Conservation (phyloP, 2,113 vertebrate genomes). For the Engystomops pustulosus region DNA sequence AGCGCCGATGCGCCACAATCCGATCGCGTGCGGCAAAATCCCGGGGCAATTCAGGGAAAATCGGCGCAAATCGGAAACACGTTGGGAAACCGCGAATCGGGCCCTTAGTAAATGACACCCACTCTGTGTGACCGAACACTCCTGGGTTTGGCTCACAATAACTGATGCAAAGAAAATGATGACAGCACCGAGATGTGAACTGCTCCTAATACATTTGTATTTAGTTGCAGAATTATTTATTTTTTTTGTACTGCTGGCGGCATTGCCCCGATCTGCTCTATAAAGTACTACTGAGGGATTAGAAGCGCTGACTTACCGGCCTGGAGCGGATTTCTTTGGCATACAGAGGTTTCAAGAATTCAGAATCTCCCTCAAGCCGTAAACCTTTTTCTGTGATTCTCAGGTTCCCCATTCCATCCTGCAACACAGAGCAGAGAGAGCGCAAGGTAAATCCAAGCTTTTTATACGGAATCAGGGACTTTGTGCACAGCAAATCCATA, state of each 20-base stretch:
- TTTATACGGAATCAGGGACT: neutral
- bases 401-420: slow-evolving; percentile 98
- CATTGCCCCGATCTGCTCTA: neutral
- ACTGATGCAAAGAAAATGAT: no score
- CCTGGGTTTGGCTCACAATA: no score
- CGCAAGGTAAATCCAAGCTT: slow-evolving; percentile 45
- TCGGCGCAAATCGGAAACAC: no score
- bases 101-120: no score
- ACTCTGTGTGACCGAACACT: no score
- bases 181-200: no score
- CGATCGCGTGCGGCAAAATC: no score
- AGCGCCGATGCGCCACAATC: no score
- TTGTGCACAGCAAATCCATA: neutral
- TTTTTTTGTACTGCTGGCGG: neutral
- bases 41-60: no score
- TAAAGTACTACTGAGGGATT: neutral
- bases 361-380: slow-evolving; percentile 95
- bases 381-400: slow-evolving; percentile 97
- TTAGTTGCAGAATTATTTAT: no score
- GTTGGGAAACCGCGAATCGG: no score
- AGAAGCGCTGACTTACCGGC: slow-evolving; percentile 79
- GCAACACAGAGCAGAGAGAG: slow-evolving; percentile 63
- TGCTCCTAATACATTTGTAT: no score
- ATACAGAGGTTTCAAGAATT: slow-evolving; percentile 98
- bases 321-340: slow-evolving; percentile 99